phyloP scores from a whole-genome alignment of 2,113 vertebrate genomes.

The Microcebus ravelobensis region DNA sequence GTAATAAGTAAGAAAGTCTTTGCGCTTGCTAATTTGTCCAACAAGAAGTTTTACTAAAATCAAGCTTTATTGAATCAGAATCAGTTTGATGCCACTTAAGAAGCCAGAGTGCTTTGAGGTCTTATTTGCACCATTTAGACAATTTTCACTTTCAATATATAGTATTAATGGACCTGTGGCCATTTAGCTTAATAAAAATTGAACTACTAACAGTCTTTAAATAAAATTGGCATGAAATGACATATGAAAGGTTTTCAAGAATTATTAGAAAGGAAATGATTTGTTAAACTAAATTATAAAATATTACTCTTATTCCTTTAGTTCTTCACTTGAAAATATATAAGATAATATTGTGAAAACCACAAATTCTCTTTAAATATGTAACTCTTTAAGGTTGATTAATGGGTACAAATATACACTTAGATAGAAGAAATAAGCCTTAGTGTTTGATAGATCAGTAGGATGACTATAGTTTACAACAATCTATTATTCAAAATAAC shows the following conservation, averaged over 20 bases:
- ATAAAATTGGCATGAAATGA: neutral
- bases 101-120: neutral
- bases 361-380: neutral
- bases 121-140: neutral
- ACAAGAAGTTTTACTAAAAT: neutral
- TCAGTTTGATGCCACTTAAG: neutral
- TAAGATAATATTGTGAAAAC: neutral
- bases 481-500: neutral
- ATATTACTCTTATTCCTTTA: neutral
- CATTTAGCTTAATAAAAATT: neutral
- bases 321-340: neutral
- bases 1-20: neutral
- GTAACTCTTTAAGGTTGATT: neutral
- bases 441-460: neutral
- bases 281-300: neutral
- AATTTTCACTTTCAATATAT: neutral
- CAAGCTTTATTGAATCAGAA: neutral
- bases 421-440: neutral
- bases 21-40: neutral
- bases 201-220: neutral
- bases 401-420: neutral
- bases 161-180: neutral
- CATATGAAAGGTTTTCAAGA: neutral
- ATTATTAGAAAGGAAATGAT: neutral
- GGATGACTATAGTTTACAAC: neutral